phyloP scores from a whole-genome alignment of 2,113 vertebrate species.

The Chamaea fasciata region DNA sequence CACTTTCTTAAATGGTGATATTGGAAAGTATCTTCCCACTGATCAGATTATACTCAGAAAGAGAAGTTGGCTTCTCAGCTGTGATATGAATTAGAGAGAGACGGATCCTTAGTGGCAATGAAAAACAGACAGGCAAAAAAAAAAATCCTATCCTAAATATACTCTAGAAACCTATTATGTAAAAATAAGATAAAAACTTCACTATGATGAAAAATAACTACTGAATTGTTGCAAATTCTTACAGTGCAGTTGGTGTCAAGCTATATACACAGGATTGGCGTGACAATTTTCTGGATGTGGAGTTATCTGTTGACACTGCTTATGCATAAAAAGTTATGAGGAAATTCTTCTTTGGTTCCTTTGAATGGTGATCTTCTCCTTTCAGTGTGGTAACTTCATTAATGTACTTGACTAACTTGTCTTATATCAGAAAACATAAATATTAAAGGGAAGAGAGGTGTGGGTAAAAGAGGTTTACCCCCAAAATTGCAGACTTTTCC shows the following conservation, averaged over 20 bases:
- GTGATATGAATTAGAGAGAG: background rate
- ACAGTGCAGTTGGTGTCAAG: background rate
- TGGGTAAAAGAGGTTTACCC: background rate
- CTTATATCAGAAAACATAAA: background rate
- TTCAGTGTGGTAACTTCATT: slow-evolving; percentile 13
- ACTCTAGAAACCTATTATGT: background rate
- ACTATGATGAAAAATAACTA: background rate
- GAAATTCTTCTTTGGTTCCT: slow-evolving; percentile 9
- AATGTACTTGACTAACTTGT: slow-evolving; percentile 9
- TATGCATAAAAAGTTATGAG: background rate
- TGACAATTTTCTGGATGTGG: slow-evolving; percentile 16
- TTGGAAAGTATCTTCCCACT: background rate
- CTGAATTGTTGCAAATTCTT: background rate
- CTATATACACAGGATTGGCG: background rate
- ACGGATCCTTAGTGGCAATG: background rate
- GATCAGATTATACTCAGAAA: background rate
- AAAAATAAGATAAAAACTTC: background rate
- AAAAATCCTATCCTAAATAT: background rate
- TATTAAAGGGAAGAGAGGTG: background rate
- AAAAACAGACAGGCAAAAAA: background rate
- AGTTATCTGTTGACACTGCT: slow-evolving; percentile 28
- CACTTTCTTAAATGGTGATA: background rate
- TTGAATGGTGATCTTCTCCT: background rate
- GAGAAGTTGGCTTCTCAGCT: background rate
- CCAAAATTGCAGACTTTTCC: background rate